phyloP scores from a whole-genome alignment of 2,888 invertebrate species.

The Anthophora plumipes region DNA sequence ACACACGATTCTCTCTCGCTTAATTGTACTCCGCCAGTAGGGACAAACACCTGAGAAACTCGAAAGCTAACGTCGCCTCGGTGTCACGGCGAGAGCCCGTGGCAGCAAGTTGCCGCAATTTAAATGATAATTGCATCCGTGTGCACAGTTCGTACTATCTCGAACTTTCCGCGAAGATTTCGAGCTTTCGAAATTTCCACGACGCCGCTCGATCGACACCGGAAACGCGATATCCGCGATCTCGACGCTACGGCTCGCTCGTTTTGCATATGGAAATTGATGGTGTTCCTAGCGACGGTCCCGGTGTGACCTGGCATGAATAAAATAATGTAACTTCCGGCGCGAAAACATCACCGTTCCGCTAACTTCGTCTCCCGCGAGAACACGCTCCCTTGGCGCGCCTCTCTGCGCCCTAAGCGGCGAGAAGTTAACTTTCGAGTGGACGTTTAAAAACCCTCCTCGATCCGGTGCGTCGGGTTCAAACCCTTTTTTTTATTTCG shows the following conservation, averaged over 20 bases:
- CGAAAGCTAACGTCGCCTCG: slow-evolving; percentile 10
- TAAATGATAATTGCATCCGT: slow-evolving; percentile 42
- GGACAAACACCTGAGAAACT: slow-evolving; percentile 21
- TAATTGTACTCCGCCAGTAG: slow-evolving; percentile 13
- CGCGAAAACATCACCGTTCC: slow-evolving; percentile 59
- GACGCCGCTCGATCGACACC: slow-evolving; percentile 16
- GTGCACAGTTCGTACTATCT: background rate
- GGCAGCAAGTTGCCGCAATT: slow-evolving; percentile 29
- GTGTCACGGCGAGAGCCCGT: slow-evolving; percentile 9
- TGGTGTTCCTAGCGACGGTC: slow-evolving; percentile 64
- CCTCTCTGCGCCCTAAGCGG: slow-evolving; percentile 22
- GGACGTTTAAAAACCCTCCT: slow-evolving; percentile 47
- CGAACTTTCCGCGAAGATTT: slow-evolving; percentile 28
- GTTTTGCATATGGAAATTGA: slow-evolving; percentile 80
- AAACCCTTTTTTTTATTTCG: slow-evolving; percentile 13
- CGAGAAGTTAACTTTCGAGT: slow-evolving; percentile 45
- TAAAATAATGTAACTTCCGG: slow-evolving; percentile 77
- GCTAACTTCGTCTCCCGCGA: slow-evolving; percentile 29
- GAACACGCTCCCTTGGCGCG: slow-evolving; percentile 25
- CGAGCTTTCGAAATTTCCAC: background rate
- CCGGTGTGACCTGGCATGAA: slow-evolving; percentile 73
- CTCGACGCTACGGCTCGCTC: slow-evolving; percentile 56
- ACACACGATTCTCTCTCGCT: slow-evolving; percentile 3
- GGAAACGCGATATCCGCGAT: slow-evolving; percentile 46
- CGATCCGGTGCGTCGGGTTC: slow-evolving; percentile 22